Percentiles rank a stretch among this genome's conserved stretches.
Conservation (phyloP, 2,888 invertebrate genomes). For the Aricia artaxerxes region DNA sequence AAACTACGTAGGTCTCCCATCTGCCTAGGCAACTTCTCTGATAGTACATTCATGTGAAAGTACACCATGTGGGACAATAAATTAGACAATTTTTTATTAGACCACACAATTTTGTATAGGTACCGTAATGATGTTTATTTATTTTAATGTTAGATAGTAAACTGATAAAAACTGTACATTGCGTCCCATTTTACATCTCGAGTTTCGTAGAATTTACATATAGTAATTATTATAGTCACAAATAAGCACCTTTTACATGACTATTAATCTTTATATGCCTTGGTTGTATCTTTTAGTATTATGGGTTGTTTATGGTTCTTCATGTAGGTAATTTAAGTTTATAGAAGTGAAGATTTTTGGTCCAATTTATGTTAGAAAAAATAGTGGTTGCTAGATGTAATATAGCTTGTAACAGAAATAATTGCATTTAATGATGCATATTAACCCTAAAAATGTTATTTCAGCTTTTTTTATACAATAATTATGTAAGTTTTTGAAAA, state of each 20-base stretch:
- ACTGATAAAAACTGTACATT: slow-evolving; percentile 7
- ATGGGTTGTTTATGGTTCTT: slow-evolving; percentile 47
- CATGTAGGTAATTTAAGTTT: slow-evolving; percentile 50
- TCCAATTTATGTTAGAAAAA: slow-evolving; percentile 64
- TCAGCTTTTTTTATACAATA: background rate
- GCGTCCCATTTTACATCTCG: slow-evolving; percentile 14
- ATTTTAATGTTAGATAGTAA: background rate
- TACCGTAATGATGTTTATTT: slow-evolving; percentile 10
- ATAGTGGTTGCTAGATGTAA: slow-evolving; percentile 45
- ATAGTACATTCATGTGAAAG: background rate
- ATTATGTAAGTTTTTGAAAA: background rate
- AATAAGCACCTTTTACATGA: slow-evolving; percentile 22
- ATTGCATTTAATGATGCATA: slow-evolving; percentile 29
- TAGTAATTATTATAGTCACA: slow-evolving; percentile 2
- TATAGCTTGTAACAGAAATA: slow-evolving; percentile 30
- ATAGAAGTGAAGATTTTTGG: slow-evolving; percentile 52
- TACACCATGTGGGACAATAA: slow-evolving; percentile 5
- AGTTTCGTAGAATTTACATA: background rate
- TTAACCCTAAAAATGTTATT: background rate
- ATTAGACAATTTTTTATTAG: slow-evolving; percentile 7
- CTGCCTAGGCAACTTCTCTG: too few relatives aligned
- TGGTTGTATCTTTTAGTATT: slow-evolving; percentile 39
- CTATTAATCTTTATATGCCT: slow-evolving; percentile 25
- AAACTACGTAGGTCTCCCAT: too few relatives aligned
- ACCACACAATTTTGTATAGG: slow-evolving; percentile 1